phyloP scores from a whole-genome alignment of 2,888 invertebrate species.

The Hipparchia sbordonii region DNA sequence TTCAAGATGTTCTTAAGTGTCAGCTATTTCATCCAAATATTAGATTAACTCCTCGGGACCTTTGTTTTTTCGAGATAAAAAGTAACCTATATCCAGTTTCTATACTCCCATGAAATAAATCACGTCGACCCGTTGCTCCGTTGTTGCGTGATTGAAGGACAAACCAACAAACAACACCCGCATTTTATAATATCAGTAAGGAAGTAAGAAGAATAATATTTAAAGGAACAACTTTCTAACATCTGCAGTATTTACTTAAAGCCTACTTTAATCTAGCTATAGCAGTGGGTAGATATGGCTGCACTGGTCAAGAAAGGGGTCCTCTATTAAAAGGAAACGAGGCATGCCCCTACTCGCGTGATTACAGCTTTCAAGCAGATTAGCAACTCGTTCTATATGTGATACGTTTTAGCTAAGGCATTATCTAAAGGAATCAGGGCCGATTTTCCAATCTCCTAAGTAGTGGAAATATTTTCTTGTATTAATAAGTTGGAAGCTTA shows the following conservation, averaged over 20 bases:
- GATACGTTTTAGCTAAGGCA: slow-evolving; percentile 39
- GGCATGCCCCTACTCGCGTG: slow-evolving; percentile 41
- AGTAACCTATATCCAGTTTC: too few species aligned
- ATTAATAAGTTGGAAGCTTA: slow-evolving; percentile 5
- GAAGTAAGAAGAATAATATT: background rate
- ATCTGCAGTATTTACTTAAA: slow-evolving; percentile 13
- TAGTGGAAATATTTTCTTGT: slow-evolving; percentile 16
- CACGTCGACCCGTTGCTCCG: too few species aligned
- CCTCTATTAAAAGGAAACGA: slow-evolving; percentile 43
- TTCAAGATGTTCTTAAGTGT: too few species aligned
- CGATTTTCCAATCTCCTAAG: slow-evolving; percentile 16
- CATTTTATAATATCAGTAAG: too few species aligned
- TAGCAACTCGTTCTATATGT: slow-evolving; percentile 47
- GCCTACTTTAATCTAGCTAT: slow-evolving; percentile 13
- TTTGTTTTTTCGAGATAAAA: too few species aligned
- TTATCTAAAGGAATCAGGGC: slow-evolving; percentile 20
- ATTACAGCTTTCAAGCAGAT: slow-evolving; percentile 50
- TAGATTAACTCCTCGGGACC: too few species aligned
- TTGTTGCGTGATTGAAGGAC: too few species aligned
- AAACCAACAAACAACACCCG: too few species aligned
- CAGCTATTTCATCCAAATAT: too few species aligned
- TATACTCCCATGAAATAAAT: too few species aligned
- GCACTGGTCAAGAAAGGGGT: slow-evolving; percentile 35
- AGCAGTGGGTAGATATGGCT: background rate
- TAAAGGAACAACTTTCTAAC: background rate